Evolutionary conservation across 2,113 vertebrate species (phyloP).

Genomic region (Geothlypis trichas): DNA sequence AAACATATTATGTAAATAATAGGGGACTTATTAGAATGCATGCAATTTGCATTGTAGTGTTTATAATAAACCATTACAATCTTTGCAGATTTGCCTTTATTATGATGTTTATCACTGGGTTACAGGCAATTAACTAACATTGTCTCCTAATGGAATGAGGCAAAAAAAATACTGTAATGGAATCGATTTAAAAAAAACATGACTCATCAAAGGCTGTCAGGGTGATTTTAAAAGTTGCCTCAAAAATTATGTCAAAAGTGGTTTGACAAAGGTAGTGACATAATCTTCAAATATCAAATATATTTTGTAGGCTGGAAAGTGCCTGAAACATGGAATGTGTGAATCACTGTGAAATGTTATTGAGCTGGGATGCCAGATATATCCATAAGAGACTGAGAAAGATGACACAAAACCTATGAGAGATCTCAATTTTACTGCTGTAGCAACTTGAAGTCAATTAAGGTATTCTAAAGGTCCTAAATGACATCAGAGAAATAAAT

Average conservation of each 20-base stretch:
- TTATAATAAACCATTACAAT: not conserved
- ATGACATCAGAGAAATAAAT: not conserved
- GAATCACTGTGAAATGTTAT: not conserved
- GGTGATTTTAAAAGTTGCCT: not conserved
- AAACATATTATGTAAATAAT: not conserved
- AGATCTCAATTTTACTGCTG: not conserved
- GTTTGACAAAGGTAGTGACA: not conserved
- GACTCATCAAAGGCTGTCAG: not conserved
- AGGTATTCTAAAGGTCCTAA: not conserved
- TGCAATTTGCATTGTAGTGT: not conserved
- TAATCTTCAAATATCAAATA: not conserved
- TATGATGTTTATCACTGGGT: not conserved
- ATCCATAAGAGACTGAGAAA: not conserved
- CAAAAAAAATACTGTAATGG: not conserved
- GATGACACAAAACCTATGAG: not conserved
- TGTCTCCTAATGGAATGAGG: not conserved
- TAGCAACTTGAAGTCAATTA: not conserved
- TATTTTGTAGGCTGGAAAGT: not conserved
- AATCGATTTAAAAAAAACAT: not conserved
- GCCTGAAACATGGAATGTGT: not conserved
- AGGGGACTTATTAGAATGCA: not conserved
- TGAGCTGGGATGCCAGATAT: accelerated
- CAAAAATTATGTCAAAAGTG: not conserved
- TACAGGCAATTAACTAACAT: not conserved
- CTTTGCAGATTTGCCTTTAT: not conserved